Conservation (phyloP, 2,113 vertebrate species). For the Oncorhynchus masou region DNA sequence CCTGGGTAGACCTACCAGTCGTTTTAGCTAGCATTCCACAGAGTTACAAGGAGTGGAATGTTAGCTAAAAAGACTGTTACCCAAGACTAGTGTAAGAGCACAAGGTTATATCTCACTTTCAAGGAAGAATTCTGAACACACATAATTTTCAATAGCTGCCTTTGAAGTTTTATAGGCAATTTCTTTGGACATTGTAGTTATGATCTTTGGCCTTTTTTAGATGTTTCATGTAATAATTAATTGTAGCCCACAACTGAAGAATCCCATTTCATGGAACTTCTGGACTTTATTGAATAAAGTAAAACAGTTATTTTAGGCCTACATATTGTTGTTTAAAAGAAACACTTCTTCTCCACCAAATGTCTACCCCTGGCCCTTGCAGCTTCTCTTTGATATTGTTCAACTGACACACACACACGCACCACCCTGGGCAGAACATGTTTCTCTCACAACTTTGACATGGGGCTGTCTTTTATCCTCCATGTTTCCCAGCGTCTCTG, state of each 20-base stretch:
- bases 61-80: no score
- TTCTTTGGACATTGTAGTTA: background rate
- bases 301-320: background rate
- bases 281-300: conserved; percentile 10
- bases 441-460: conserved; percentile 9
- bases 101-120: no score
- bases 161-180: background rate
- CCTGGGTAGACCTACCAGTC: no score
- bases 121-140: background rate
- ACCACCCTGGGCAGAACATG: conserved; percentile 2
- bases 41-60: no score
- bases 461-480: conserved; percentile 7
- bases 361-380: background rate
- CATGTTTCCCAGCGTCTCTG: background rate
- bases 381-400: conserved; percentile 38
- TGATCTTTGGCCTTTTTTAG: conserved; percentile 10
- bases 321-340: background rate
- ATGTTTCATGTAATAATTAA: conserved; percentile 21
- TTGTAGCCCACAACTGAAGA: conserved; percentile 21
- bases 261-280: conserved; percentile 22
- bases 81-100: no score
- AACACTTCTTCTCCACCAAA: background rate
- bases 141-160: background rate
- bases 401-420: conserved; percentile 11
- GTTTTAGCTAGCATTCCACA: no score